A percentile compares a stretch with the other conserved stretches of the same genome.
These are phyloP conservation scores for Euproctis similis DNA, from an alignment of 2,888 invertebrate genomes.

Conservation along the genomic window DNA sequence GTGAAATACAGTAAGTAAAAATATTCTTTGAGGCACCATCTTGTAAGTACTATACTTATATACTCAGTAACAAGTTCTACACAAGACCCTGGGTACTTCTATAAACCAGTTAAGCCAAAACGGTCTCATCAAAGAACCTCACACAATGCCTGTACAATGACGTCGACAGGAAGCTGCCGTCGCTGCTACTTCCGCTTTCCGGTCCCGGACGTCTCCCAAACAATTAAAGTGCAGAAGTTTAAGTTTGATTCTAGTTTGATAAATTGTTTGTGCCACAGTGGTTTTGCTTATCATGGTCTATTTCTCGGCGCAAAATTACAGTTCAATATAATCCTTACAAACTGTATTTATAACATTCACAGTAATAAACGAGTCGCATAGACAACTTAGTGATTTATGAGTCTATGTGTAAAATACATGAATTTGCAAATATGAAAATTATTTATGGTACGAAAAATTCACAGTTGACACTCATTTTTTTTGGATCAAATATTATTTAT, in stretches of 20 bases:
- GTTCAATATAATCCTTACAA: no score
- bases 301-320: no score
- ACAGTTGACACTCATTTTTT: no score
- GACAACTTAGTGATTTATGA: no score
- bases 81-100: not conserved
- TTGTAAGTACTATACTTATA: not conserved
- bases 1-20: no score
- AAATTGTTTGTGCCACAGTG: not conserved
- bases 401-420: no score
- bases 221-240: constrained; percentile 19
- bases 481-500: no score
- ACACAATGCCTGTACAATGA: constrained; percentile 28
- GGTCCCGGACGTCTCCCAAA: constrained; percentile 9
- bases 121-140: constrained; percentile 24
- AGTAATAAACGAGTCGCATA: no score
- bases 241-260: constrained; percentile 4
- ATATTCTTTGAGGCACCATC: not conserved
- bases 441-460: no score
- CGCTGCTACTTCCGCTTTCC: constrained; percentile 30
- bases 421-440: no score
- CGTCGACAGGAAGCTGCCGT: constrained; percentile 29
- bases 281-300: no score
- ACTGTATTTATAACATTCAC: no score
- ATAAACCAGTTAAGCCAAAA: constrained; percentile 16
- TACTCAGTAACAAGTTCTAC: not conserved